Evolutionary conservation across 2,113 vertebrate genomes (phyloP).

Genomic region (Tympanuchus pallidicinctus): DNA sequence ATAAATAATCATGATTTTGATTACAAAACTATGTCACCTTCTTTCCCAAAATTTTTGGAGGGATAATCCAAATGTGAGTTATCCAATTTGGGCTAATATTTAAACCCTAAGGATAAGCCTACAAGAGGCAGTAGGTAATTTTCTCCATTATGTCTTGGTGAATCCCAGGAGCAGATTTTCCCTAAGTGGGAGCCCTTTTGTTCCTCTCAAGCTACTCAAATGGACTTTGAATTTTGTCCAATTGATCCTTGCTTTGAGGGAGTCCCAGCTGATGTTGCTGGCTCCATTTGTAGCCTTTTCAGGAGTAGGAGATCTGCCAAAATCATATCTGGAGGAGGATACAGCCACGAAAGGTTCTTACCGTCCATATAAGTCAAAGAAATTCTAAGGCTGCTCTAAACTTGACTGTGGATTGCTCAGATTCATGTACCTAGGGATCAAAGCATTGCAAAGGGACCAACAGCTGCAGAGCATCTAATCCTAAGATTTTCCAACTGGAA

Average conservation of each 20-base stretch:
- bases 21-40: neutral
- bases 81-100: neutral
- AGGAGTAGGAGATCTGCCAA: conserved; percentile 49
- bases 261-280: conserved; percentile 48
- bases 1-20: neutral
- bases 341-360: conserved; percentile 32
- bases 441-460: neutral
- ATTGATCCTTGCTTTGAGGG: conserved; percentile 53
- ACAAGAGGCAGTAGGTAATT: neutral
- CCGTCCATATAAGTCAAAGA: neutral
- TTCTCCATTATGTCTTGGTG: neutral
- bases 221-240: conserved; percentile 57
- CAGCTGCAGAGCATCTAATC: neutral
- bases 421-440: neutral
- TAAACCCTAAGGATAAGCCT: neutral
- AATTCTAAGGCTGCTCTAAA: conserved; percentile 26
- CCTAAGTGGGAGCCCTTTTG: conserved; percentile 22
- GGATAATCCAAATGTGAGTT: neutral
- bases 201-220: conserved; percentile 16
- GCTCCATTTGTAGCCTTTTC: conserved; percentile 48
- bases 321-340: conserved; percentile 9
- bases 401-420: neutral
- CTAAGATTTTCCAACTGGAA: conserved; percentile 14
- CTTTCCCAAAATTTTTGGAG: neutral
- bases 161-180: conserved; percentile 20